A percentile compares a stretch with the other conserved stretches of the same genome.
phyloP scores from a whole-genome alignment of 2,888 invertebrate species.

The Apotomis betuletana region DNA sequence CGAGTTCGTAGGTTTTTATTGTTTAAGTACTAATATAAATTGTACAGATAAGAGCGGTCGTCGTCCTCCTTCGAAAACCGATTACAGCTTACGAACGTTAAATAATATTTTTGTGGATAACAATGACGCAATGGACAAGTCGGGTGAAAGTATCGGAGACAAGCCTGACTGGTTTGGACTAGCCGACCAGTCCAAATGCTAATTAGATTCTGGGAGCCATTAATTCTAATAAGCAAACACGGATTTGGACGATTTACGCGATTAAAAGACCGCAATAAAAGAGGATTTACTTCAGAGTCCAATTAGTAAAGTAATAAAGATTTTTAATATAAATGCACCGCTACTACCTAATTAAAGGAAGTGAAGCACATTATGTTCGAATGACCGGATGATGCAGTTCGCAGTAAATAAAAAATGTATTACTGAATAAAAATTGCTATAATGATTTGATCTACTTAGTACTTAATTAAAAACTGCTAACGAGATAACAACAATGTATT shows the following conservation, averaged over 20 bases:
- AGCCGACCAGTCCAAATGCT: constrained; percentile 28
- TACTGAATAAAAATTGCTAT: neutral
- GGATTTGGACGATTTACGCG: neutral
- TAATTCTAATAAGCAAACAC: constrained; percentile 19
- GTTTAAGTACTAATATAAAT: constrained; percentile 9
- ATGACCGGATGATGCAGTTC: neutral
- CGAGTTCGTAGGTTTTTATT: constrained; percentile 16
- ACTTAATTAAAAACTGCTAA: constrained; percentile 1
- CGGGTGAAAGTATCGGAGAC: constrained; percentile 59
- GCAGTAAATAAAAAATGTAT: neutral
- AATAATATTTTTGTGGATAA: constrained; percentile 50
- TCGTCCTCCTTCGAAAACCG: constrained; percentile 33
- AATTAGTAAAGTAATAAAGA: neutral
- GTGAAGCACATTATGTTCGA: neutral
- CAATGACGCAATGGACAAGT: constrained; percentile 50
- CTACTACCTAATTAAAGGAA: neutral
- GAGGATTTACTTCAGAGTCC: neutral
- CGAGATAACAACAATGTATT: constrained; percentile 37
- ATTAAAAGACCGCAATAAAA: neutral
- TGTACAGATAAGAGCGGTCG: constrained; percentile 42
- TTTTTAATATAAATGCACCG: neutral
- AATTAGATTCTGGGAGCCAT: constrained; percentile 22
- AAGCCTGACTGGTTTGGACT: constrained; percentile 49
- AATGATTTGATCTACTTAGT: neutral
- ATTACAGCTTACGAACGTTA: constrained; percentile 43